Conservation (phyloP, 2,888 invertebrate genomes). For the Limnephilus auricula region DNA sequence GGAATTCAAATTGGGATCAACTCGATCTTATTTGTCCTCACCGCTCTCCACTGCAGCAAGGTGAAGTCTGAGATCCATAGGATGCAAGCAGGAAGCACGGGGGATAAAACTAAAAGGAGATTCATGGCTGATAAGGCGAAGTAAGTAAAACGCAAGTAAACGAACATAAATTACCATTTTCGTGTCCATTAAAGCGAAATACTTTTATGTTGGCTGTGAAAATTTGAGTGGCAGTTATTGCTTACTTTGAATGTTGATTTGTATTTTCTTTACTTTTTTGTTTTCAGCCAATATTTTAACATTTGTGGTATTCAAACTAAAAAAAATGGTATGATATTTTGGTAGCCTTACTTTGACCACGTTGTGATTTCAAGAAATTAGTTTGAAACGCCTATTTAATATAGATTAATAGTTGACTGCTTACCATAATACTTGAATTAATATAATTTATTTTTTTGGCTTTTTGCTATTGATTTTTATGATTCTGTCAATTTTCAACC, state of each 20-base stretch:
- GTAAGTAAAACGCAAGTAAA: conserved; percentile 70
- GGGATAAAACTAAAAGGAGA: conserved; percentile 79
- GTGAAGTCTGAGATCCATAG: conserved; percentile 86
- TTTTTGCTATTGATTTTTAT: not conserved
- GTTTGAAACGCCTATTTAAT: too few species aligned
- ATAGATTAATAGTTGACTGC: too few species aligned
- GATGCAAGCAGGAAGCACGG: conserved; percentile 81
- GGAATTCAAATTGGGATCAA: conserved; percentile 82
- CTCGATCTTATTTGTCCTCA: conserved; percentile 82
- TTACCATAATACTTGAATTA: too few species aligned
- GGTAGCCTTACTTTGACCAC: too few species aligned
- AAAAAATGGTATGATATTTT: not conserved
- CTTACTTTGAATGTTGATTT: not conserved
- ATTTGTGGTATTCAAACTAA: not conserved
- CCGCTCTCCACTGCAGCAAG: conserved; percentile 83
- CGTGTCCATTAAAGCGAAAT: too few species aligned
- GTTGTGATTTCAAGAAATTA: not conserved
- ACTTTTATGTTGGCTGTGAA: too few species aligned
- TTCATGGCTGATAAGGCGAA: conserved; percentile 84
- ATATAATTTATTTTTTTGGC: too few species aligned
- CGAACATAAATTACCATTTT: not conserved
- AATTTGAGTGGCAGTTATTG: not conserved
- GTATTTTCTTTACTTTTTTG: not conserved
- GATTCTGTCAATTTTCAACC: not conserved
- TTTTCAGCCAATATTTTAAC: not conserved